Conservation (phyloP, 2,888 invertebrate species). For the Taenaris catops region DNA sequence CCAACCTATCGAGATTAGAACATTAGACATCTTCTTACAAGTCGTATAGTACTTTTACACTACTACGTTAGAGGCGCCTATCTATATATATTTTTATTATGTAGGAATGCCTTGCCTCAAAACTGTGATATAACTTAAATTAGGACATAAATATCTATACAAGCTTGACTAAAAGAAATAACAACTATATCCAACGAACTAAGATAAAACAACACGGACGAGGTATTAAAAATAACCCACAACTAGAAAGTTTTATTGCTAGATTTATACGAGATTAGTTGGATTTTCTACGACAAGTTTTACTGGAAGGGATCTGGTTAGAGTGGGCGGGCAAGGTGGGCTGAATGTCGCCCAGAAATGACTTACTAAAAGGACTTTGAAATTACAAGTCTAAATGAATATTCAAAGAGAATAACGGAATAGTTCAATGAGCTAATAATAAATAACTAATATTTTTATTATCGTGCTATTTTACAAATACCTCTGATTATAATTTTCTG, state of each 20-base stretch:
- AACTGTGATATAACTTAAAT: no score
- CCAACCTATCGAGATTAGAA: no score
- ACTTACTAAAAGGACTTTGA: constrained; percentile 8
- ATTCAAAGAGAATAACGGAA: constrained; percentile 1
- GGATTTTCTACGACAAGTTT: constrained; percentile 16
- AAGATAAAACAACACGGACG: no score
- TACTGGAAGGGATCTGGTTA: constrained; percentile 44
- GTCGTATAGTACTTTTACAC: no score
- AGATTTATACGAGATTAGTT: constrained; percentile 21
- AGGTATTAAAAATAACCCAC: constrained; percentile 2
- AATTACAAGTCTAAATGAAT: constrained; percentile 8
- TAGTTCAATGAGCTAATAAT: constrained; percentile 5
- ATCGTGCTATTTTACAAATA: no score
- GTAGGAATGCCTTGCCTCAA: no score
- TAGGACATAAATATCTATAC: no score
- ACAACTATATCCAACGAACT: constrained; percentile 1
- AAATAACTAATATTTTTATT: no score
- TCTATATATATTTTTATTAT: no score
- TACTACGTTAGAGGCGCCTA: no score
- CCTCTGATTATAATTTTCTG: no score
- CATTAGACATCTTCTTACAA: no score
- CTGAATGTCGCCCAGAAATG: constrained; percentile 33
- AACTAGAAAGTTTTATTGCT: constrained; percentile 19
- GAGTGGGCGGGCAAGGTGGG: constrained; percentile 48
- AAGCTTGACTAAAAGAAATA: constrained; percentile 3